A percentile compares a stretch with the other conserved stretches of the same genome.
These are phyloP conservation scores for Pandemis corylana DNA, from an alignment of 2,888 invertebrate species.

Conservation along the genomic window DNA sequence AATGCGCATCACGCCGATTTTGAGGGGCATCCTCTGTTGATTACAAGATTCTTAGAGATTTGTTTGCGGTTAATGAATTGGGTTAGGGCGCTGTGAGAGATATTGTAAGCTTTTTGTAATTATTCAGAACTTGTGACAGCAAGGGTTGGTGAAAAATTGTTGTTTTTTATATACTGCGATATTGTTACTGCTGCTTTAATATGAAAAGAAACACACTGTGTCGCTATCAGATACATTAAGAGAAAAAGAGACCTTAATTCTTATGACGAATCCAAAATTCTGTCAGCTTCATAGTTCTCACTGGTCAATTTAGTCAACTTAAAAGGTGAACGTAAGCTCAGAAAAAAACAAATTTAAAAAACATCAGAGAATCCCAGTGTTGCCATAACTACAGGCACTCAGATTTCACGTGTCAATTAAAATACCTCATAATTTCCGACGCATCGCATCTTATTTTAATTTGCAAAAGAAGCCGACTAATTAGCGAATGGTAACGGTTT, in stretches of 20 bases:
- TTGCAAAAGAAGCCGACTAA: conserved; percentile 34
- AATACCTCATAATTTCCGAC: conserved; percentile 31
- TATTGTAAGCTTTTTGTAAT: background rate
- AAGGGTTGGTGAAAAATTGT: background rate
- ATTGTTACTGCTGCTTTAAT: background rate
- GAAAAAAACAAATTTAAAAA: background rate
- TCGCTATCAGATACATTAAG: too few relatives aligned
- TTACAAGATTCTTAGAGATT: conserved; percentile 17
- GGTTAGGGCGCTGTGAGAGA: background rate
- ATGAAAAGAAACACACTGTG: too few relatives aligned
- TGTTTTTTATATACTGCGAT: background rate
- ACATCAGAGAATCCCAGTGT: conserved; percentile 7
- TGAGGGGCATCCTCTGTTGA: conserved; percentile 31
- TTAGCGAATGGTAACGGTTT: conserved; percentile 36
- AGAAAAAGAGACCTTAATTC: too few relatives aligned
- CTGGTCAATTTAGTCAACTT: too few relatives aligned
- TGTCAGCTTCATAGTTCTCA: too few relatives aligned
- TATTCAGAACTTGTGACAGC: conserved; percentile 1
- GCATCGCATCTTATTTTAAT: conserved; percentile 18
- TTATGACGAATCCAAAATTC: too few relatives aligned
- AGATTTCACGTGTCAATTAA: conserved; percentile 22
- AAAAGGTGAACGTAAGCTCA: too few relatives aligned
- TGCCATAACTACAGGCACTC: conserved; percentile 21
- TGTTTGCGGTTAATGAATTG: conserved; percentile 19
- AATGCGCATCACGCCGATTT: conserved; percentile 62